Evolutionary conservation across 2,113 vertebrate species (phyloP).

Genomic region (Telmatochromis sp.): DNA sequence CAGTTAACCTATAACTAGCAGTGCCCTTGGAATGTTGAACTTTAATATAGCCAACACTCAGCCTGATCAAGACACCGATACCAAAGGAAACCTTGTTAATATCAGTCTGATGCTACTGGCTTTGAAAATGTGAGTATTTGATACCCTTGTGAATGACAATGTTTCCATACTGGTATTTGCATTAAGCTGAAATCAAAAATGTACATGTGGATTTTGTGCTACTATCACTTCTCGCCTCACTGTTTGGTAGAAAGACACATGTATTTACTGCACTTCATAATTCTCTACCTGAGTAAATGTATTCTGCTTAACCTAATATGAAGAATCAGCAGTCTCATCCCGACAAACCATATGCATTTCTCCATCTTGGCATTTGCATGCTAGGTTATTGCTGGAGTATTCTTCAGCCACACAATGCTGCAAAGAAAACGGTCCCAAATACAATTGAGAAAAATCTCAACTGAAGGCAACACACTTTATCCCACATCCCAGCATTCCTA

Average conservation of each 20-base stretch:
- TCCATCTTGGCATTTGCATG: background rate
- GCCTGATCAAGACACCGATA: background rate
- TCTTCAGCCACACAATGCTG: background rate
- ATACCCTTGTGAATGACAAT: background rate
- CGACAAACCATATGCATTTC: background rate
- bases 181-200: background rate
- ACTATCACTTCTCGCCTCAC: background rate
- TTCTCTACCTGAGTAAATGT: background rate
- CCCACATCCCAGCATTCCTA: background rate
- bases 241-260: background rate
- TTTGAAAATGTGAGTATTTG: background rate
- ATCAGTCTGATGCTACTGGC: background rate
- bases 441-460: background rate
- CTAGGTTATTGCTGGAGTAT: background rate
- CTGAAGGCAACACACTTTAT: background rate
- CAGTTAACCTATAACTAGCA: background rate
- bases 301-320: background rate
- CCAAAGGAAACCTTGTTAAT: background rate
- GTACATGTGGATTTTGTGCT: background rate
- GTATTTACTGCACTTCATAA: background rate
- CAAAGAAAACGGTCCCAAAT: background rate
- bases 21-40: background rate
- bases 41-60: background rate
- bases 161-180: background rate
- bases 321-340: background rate